These are phyloP conservation scores for Nineta flava DNA, from an alignment of 2,888 invertebrate species.

Conservation along the genomic window DNA sequence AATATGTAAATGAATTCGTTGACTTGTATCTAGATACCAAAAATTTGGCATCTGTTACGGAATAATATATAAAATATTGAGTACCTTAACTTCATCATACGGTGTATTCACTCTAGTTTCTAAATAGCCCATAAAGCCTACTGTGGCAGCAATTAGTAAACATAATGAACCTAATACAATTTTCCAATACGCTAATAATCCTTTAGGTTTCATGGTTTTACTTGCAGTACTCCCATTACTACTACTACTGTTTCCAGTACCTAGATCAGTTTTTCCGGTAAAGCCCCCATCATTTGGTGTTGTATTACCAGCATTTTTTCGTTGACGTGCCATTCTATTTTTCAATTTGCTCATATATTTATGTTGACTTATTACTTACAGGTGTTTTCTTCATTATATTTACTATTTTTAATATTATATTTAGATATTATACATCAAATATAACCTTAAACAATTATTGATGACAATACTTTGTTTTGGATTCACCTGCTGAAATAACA, in stretches of 20 bases:
- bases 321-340: constrained; percentile 10
- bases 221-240: constrained; percentile 25
- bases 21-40: constrained; percentile 7
- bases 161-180: constrained; percentile 41
- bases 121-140: constrained; percentile 66
- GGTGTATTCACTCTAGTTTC: constrained; percentile 83
- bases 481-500: no score
- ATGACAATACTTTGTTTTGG: no score
- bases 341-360: no score
- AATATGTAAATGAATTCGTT: no score
- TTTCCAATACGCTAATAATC: constrained; percentile 35
- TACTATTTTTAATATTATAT: no score
- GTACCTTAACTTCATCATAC: constrained; percentile 58
- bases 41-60: constrained; percentile 2
- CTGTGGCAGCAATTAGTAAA: constrained; percentile 52
- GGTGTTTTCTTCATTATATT: no score
- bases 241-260: constrained; percentile 25
- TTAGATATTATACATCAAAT: no score
- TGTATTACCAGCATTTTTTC: constrained; percentile 12
- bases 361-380: no score
- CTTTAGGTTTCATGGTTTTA: constrained; percentile 14
- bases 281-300: constrained; percentile 12
- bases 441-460: no score
- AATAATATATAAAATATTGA: constrained; percentile 1
- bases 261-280: constrained; percentile 8